A percentile compares a stretch with the other conserved stretches of the same genome.
phyloP scores from a whole-genome alignment of 2,888 invertebrate species.

The Drosophila borealis region DNA sequence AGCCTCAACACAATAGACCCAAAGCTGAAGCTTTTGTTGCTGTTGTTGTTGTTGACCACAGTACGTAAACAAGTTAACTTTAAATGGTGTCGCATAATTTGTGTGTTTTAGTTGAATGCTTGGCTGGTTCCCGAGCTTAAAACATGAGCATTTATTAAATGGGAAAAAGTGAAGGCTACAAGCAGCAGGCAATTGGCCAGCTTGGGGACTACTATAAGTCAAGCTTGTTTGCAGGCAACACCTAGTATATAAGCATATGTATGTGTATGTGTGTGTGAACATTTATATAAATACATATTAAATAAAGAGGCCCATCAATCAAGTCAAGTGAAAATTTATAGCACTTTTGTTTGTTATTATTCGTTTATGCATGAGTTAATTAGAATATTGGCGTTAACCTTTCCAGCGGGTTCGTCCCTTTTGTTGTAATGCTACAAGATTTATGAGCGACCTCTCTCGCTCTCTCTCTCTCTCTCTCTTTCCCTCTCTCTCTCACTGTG shows the following conservation, averaged over 20 bases:
- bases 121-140: not conserved
- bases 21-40: not conserved
- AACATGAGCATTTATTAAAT: not conserved
- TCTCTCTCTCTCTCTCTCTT: not conserved
- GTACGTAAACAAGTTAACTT: conserved; percentile 28
- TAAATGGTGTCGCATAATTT: conserved; percentile 30
- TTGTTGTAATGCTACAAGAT: conserved; percentile 70
- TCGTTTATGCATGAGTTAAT: conserved; percentile 81
- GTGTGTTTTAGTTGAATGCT: conserved; percentile 15
- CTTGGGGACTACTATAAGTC: conserved; percentile 23
- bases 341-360: conserved; percentile 81
- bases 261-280: conserved; percentile 1
- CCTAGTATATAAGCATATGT: not conserved
- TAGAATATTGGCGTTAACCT: conserved; percentile 78
- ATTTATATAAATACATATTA: conserved; percentile 5
- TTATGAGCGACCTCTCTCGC: conserved; percentile 48
- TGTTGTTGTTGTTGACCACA: conserved; percentile 6
- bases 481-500: conserved; percentile 5
- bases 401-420: conserved; percentile 55
- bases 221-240: conserved; percentile 14
- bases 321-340: conserved; percentile 81
- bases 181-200: conserved; percentile 32
- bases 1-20: conserved; percentile 2
- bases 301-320: conserved; percentile 66
- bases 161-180: not conserved